Conservation (phyloP, 2,888 invertebrate genomes). For the Psococerastis gibbosa region DNA sequence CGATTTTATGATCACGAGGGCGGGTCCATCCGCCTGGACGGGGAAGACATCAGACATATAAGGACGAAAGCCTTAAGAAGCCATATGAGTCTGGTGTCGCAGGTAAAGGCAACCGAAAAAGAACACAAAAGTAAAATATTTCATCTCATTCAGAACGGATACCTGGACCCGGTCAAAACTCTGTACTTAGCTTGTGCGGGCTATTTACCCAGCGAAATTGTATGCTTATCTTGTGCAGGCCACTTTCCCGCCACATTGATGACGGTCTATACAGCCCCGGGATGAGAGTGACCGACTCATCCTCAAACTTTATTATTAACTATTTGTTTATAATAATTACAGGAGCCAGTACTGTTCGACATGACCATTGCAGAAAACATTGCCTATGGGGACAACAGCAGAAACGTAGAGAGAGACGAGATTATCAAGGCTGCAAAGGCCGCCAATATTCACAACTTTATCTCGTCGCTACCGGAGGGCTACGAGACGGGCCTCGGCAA, state of each 20-base stretch:
- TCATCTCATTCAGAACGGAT: too few species aligned
- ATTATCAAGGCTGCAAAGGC: slow-evolving; percentile 59
- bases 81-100: background rate
- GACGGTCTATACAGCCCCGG: too few species aligned
- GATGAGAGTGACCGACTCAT: too few species aligned
- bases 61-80: background rate
- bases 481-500: slow-evolving; percentile 60
- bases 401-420: slow-evolving; percentile 45
- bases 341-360: slow-evolving; percentile 83
- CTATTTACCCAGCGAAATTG: too few species aligned
- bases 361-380: slow-evolving; percentile 79
- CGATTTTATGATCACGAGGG: slow-evolving; percentile 58
- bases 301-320: slow-evolving; percentile 28
- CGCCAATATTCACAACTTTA: slow-evolving; percentile 77
- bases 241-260: too few species aligned
- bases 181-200: too few species aligned
- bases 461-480: slow-evolving; percentile 52
- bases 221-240: too few species aligned
- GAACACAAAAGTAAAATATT: too few species aligned
- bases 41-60: background rate
- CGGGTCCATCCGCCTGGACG: slow-evolving; percentile 31
- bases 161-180: too few species aligned
- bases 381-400: slow-evolving; percentile 68
- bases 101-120: too few species aligned
- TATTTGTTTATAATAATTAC: slow-evolving; percentile 30